Evolutionary conservation across 2,888 invertebrate genomes (phyloP).

Genomic region (Platypus cylindrus): DNA sequence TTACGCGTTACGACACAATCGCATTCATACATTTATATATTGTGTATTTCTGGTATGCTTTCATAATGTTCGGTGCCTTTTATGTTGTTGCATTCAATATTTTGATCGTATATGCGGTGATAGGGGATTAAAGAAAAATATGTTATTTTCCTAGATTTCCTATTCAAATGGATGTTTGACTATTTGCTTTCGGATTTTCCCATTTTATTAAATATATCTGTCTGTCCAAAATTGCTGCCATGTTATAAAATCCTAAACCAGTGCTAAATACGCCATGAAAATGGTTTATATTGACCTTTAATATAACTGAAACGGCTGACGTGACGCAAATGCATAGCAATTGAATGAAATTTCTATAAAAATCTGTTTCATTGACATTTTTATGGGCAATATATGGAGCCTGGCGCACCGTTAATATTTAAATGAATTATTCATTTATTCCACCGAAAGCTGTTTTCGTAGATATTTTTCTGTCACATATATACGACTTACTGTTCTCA

Average conservation of each 20-base stretch:
- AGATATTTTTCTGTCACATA: slow-evolving; percentile 29
- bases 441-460: slow-evolving; percentile 24
- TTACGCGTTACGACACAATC: slow-evolving; percentile 33
- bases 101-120: too few relatives aligned
- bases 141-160: too few relatives aligned
- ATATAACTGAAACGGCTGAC: slow-evolving; percentile 17
- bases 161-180: too few relatives aligned
- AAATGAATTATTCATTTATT: slow-evolving; percentile 29
- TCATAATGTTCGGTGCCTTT: too few relatives aligned
- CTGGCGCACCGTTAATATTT: slow-evolving; percentile 28
- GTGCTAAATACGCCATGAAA: too few relatives aligned
- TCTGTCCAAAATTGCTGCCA: too few relatives aligned
- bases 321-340: slow-evolving; percentile 21
- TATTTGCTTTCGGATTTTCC: too few relatives aligned
- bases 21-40: slow-evolving; percentile 30
- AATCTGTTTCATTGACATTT: slow-evolving; percentile 20
- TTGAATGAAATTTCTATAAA: slow-evolving; percentile 21
- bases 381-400: slow-evolving; percentile 21
- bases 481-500: slow-evolving; percentile 31
- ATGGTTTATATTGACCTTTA: slow-evolving; percentile 11
- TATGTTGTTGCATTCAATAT: too few relatives aligned
- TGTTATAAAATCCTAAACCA: too few relatives aligned
- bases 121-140: too few relatives aligned
- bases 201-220: slow-evolving; percentile 1
- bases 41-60: too few relatives aligned